Evolutionary conservation across 2,113 vertebrate genomes (phyloP).

Genomic region (Sitta europaea): DNA sequence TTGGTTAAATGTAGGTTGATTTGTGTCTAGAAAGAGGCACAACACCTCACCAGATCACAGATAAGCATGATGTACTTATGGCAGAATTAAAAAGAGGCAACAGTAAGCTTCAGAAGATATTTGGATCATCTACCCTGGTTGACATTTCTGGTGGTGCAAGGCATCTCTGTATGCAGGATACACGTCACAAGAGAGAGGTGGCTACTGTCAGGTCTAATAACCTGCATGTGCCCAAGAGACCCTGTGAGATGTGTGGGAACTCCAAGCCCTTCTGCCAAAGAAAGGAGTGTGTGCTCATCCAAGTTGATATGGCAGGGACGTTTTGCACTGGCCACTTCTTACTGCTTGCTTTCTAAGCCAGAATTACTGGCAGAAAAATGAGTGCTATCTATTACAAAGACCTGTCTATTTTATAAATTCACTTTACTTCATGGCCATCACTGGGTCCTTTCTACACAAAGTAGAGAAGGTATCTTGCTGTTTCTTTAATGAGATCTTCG

Average conservation of each 20-base stretch:
- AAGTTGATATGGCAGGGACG: background rate
- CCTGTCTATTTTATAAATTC: background rate
- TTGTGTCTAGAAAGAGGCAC: background rate
- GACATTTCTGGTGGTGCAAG: background rate
- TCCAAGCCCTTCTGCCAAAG: background rate
- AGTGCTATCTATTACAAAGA: background rate
- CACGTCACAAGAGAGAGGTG: too few species aligned
- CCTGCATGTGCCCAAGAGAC: background rate
- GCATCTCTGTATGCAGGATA: background rate
- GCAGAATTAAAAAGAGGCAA: background rate
- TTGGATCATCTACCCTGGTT: background rate
- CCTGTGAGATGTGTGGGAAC: background rate
- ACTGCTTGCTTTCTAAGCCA: background rate
- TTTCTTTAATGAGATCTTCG: background rate
- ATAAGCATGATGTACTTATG: background rate
- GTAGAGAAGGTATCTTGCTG: background rate
- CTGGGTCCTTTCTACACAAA: background rate
- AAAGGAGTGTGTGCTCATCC: background rate
- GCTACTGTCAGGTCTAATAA: background rate
- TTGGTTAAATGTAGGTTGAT: background rate
- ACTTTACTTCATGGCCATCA: background rate
- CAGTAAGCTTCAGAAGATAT: background rate
- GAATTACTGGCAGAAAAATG: background rate
- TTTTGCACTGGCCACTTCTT: background rate
- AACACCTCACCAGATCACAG: background rate